phyloP scores from a whole-genome alignment of 2,797 vertebrate genomes.

The Crocidura indochinensis region DNA sequence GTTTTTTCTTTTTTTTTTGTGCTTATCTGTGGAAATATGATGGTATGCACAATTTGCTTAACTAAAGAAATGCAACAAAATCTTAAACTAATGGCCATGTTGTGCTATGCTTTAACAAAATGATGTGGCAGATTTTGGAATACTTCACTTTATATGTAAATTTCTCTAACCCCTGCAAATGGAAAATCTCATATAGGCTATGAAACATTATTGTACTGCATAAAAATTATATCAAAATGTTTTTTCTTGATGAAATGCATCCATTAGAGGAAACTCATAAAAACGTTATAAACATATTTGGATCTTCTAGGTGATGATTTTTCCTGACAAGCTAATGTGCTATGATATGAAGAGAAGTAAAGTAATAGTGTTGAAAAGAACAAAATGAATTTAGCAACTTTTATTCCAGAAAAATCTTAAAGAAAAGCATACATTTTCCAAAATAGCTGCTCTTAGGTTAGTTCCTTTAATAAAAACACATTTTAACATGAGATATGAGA shows the following conservation, averaged over 20 bases:
- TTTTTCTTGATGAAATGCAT: conserved; percentile 82
- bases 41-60: conserved; percentile 80
- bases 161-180: conserved; percentile 83
- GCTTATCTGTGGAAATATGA: conserved; percentile 78
- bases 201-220: conserved; percentile 71
- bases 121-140: conserved; percentile 77
- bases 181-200: conserved; percentile 75
- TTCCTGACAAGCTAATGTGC: conserved; percentile 84
- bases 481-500: background rate
- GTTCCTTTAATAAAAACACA: conserved; percentile 21
- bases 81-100: conserved; percentile 84
- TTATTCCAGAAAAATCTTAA: conserved; percentile 72
- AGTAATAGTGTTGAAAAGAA: conserved; percentile 81
- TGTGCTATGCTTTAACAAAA: conserved; percentile 83
- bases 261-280: conserved; percentile 81
- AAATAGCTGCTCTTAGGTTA: conserved; percentile 46
- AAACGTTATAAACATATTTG: conserved; percentile 83
- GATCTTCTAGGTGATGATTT: conserved; percentile 84
- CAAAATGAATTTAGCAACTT: conserved; percentile 71
- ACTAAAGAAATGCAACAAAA: conserved; percentile 78
- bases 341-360: conserved; percentile 78
- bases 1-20: conserved; percentile 67
- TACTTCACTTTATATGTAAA: conserved; percentile 87
- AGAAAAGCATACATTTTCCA: conserved; percentile 56
- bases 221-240: conserved; percentile 78